These are phyloP conservation scores for Calycopis cecrops DNA, from an alignment of 1,140 invertebrate species.

Conservation along the genomic window DNA sequence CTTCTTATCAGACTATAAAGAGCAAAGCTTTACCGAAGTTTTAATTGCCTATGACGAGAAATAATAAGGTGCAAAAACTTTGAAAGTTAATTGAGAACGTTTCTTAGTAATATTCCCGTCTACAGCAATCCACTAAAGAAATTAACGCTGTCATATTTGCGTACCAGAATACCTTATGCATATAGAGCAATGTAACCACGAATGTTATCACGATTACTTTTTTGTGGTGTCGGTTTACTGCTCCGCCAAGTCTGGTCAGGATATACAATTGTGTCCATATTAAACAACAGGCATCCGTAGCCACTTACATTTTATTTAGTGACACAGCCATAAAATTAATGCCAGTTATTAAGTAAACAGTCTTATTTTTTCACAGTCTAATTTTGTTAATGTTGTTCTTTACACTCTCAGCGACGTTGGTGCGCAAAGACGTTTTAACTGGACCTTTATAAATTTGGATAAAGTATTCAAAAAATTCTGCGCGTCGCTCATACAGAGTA, in stretches of 20 bases:
- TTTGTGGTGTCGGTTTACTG: conserved; percentile 25
- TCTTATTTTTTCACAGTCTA: not conserved
- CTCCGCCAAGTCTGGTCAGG: conserved; percentile 15
- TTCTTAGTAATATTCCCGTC: conserved; percentile 5
- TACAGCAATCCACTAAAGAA: conserved; percentile 3
- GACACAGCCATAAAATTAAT: conserved; percentile 9
- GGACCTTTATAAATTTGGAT: too few relatives aligned
- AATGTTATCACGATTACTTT: conserved; percentile 29
- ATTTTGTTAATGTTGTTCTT: conserved; percentile 6
- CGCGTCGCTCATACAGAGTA: too few relatives aligned
- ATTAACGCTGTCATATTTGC: conserved; percentile 8
- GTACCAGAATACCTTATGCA: conserved; percentile 12
- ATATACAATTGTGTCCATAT: conserved; percentile 30
- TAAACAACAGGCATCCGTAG: conserved; percentile 25
- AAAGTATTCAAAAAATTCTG: too few relatives aligned
- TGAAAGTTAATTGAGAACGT: not conserved
- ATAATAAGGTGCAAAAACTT: conserved; percentile 2
- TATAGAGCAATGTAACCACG: conserved; percentile 18
- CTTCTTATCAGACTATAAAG: conserved; percentile 1
- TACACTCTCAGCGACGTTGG: not conserved
- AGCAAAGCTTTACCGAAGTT: not conserved
- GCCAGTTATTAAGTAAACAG: not conserved
- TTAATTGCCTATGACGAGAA: conserved; percentile 7
- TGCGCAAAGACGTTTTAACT: too few relatives aligned
- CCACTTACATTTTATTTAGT: conserved; percentile 16